Conservation (phyloP, 2,113 vertebrate genomes). For the Cheirogaleus medius region DNA sequence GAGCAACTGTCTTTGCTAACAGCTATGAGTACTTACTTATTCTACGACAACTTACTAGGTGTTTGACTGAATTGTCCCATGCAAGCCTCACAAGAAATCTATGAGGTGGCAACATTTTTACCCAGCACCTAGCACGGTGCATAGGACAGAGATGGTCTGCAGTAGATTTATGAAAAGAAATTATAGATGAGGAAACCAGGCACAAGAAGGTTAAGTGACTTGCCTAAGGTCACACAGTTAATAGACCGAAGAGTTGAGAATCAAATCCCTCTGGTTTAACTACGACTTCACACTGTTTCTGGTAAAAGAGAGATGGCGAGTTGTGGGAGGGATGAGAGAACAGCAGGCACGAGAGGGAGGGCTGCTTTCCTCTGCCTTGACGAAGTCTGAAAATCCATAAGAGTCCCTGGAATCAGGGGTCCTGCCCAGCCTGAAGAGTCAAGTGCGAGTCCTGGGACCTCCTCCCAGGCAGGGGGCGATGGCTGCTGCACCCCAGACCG, state of each 20-base stretch:
- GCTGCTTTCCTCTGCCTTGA: neutral
- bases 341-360: neutral
- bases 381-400: neutral
- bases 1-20: neutral
- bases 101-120: neutral
- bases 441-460: rapidly evolving
- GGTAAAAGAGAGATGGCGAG: neutral
- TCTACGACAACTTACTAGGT: neutral
- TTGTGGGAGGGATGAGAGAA: neutral
- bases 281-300: neutral
- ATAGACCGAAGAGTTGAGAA: neutral
- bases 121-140: too few species aligned
- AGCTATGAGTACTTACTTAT: neutral
- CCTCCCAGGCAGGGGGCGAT: neutral
- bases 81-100: neutral
- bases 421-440: neutral
- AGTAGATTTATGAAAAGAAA: neutral
- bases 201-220: too few species aligned
- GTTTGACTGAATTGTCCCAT: neutral
- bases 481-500: neutral
- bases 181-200: neutral
- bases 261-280: neutral
- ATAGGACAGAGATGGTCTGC: neutral
- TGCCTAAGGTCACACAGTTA: neutral
- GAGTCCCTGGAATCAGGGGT: rapidly evolving